Percentiles rank a stretch among this genome's conserved stretches.
phyloP scores from a whole-genome alignment of 1,140 invertebrate species.

The Drosophila gunungcola region DNA sequence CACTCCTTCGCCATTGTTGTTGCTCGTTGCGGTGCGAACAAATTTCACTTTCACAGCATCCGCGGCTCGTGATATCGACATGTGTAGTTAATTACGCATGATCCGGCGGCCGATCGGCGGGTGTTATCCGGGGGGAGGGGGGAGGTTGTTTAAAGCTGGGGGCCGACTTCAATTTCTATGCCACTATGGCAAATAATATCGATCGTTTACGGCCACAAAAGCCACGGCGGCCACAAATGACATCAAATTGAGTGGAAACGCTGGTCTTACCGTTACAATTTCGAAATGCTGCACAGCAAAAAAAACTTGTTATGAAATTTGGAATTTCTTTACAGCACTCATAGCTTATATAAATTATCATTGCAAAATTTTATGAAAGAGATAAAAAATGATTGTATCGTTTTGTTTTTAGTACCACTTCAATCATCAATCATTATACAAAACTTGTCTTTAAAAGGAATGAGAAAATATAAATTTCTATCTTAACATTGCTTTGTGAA shows the following conservation, averaged over 20 bases:
- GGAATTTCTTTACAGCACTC: no score
- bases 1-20: constrained; percentile 51
- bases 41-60: constrained; percentile 82
- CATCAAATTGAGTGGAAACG: constrained; percentile 56
- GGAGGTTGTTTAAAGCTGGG: neutral
- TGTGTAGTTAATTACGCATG: constrained; percentile 79
- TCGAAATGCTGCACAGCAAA: constrained; percentile 48
- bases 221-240: constrained; percentile 42
- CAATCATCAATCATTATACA: no score
- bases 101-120: neutral
- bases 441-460: no score
- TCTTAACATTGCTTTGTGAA: neutral
- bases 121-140: neutral
- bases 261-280: constrained; percentile 66
- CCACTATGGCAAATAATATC: constrained; percentile 81
- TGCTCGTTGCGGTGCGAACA: constrained; percentile 58
- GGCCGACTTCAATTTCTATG: constrained; percentile 66
- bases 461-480: neutral
- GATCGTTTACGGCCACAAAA: constrained; percentile 65
- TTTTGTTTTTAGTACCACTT: no score
- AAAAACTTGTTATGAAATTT: neutral
- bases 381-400: no score
- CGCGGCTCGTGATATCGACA: constrained; percentile 50
- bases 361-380: no score
- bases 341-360: no score